These are phyloP conservation scores for Chanos chanos DNA, from an alignment of 2,797 vertebrate genomes.

Conservation along the genomic window DNA sequence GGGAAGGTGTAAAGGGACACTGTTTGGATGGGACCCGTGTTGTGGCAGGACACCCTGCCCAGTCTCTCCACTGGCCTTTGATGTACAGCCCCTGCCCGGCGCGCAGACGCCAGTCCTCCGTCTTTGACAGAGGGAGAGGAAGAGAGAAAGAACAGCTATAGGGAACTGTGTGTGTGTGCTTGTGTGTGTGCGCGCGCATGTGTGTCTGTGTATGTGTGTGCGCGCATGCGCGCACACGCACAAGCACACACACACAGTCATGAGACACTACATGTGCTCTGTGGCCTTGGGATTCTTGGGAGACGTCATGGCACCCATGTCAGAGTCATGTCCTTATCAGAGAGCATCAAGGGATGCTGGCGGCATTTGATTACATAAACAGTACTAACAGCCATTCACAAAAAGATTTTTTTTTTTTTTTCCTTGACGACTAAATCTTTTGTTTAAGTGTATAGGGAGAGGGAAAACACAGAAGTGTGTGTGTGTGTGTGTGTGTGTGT, in stretches of 20 bases:
- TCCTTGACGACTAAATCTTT: not conserved
- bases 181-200: no score
- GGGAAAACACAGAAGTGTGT: not conserved
- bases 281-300: slow-evolving; percentile 1
- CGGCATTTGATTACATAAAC: not conserved
- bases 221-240: no score
- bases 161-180: no score
- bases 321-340: slow-evolving; percentile 5
- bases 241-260: not conserved
- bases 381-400: not conserved
- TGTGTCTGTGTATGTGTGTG: no score
- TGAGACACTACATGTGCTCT: slow-evolving; percentile 3
- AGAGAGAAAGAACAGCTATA: not conserved
- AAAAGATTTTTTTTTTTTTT: not conserved
- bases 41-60: not conserved
- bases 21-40: slow-evolving; percentile 6
- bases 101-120: slow-evolving; percentile 10
- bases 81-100: slow-evolving; percentile 6
- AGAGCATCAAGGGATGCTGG: slow-evolving; percentile 6
- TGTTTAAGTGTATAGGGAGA: not conserved
- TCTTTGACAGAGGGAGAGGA: not conserved
- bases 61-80: not conserved
- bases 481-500: slow-evolving; percentile 5
- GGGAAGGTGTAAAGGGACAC: not conserved
- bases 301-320: not conserved